These are phyloP conservation scores for Amphiprion ocellaris DNA, from an alignment of 2,113 vertebrate species.

Conservation along the genomic window DNA sequence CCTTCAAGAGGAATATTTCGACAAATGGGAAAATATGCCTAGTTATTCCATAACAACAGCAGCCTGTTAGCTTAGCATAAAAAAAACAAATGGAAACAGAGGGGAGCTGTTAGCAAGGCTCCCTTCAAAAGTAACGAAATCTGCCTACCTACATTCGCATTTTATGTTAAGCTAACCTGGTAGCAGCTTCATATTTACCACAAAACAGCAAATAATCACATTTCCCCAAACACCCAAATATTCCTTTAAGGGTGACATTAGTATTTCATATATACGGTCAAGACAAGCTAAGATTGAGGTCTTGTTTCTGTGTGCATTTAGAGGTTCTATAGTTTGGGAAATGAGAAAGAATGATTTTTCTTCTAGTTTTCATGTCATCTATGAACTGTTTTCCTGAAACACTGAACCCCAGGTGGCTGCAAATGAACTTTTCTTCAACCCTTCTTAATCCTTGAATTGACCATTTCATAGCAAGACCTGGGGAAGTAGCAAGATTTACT, in stretches of 20 bases:
- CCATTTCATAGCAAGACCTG: conserved; percentile 23
- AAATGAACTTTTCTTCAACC: conserved; percentile 22
- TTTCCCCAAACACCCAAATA: background rate
- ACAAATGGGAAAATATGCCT: conserved; percentile 6
- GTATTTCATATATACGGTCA: conserved; percentile 13
- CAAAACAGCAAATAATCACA: background rate
- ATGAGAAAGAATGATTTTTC: background rate
- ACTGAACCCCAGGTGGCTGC: conserved; percentile 1
- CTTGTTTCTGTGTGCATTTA: conserved; percentile 1
- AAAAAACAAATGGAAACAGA: background rate
- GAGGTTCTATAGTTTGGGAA: conserved; percentile 3
- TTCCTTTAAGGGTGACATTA: background rate
- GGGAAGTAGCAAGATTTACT: conserved; percentile 17
- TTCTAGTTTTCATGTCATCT: background rate
- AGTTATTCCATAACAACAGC: background rate
- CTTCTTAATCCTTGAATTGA: conserved; percentile 16
- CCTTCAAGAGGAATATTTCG: conserved; percentile 25
- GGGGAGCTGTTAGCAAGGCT: conserved; percentile 1
- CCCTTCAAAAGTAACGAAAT: conserved; percentile 24
- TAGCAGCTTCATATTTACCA: background rate
- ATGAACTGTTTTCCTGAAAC: conserved; percentile 4
- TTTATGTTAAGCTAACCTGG: background rate
- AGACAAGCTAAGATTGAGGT: conserved; percentile 29
- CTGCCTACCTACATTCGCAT: background rate
- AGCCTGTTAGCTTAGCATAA: conserved; percentile 27